Percentiles rank a stretch among this genome's conserved stretches.
These are phyloP conservation scores for Gastrophysa polygoni DNA, from an alignment of 2,888 invertebrate genomes.

Conservation along the genomic window DNA sequence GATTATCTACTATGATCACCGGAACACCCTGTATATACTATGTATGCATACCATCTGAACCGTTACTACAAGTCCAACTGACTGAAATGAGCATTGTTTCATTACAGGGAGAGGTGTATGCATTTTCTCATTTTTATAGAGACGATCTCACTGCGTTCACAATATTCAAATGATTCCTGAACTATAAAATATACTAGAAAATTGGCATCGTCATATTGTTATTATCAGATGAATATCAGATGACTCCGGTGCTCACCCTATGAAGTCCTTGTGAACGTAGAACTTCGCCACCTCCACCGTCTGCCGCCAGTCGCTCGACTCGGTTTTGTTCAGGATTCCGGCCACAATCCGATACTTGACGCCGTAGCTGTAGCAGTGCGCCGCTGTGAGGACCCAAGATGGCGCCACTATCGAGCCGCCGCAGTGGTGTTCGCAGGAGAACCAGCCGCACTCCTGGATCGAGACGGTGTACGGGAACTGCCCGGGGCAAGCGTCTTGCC, in stretches of 20 bases:
- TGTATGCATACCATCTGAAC: too few relatives aligned
- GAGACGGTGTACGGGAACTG: conserved; percentile 61
- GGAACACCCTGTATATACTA: too few relatives aligned
- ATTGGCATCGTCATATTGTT: background rate
- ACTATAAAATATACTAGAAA: too few relatives aligned
- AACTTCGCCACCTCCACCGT: background rate
- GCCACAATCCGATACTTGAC: conserved; percentile 38
- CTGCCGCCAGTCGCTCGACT: background rate
- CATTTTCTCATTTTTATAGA: background rate
- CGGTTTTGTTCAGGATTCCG: conserved; percentile 37
- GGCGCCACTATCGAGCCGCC: conserved; percentile 55
- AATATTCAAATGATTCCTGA: too few relatives aligned
- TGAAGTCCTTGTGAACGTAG: background rate
- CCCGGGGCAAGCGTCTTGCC: conserved; percentile 57
- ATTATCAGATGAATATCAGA: background rate
- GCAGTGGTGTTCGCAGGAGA: conserved; percentile 50
- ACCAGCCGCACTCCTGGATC: conserved; percentile 38
- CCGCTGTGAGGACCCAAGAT: conserved; percentile 55
- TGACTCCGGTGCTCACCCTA: background rate
- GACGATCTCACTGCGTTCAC: too few relatives aligned
- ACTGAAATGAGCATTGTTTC: too few relatives aligned
- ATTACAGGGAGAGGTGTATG: too few relatives aligned
- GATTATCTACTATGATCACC: too few relatives aligned
- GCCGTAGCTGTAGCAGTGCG: conserved; percentile 54
- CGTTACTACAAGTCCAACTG: too few relatives aligned